These are phyloP conservation scores for Lysandra bellargus DNA, from an alignment of 2,888 invertebrate genomes.

Conservation along the genomic window DNA sequence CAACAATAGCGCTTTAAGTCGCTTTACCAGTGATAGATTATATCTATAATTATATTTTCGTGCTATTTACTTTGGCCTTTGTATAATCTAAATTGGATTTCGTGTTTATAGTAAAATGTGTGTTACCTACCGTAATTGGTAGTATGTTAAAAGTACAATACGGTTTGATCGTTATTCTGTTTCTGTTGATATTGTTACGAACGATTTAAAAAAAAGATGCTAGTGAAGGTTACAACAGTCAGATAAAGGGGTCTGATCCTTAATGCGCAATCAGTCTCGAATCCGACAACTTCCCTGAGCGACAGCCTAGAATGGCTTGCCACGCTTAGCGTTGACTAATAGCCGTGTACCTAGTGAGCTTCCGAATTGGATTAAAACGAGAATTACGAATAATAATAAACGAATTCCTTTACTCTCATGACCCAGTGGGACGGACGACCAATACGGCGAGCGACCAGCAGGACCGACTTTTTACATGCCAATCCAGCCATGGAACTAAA, in stretches of 20 bases:
- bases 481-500: too few relatives aligned
- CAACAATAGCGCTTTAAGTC: conserved; percentile 17
- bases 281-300: background rate
- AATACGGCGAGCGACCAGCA: too few relatives aligned
- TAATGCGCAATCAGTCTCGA: background rate
- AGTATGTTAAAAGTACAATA: background rate
- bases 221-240: background rate
- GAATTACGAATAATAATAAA: background rate
- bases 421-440: too few relatives aligned
- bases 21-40: conserved; percentile 2
- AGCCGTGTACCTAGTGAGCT: background rate
- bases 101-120: conserved; percentile 6
- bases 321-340: background rate
- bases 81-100: conserved; percentile 24
- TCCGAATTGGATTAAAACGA: background rate
- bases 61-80: conserved; percentile 19
- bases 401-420: too few relatives aligned
- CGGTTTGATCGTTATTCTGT: background rate
- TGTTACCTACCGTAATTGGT: background rate
- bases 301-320: background rate
- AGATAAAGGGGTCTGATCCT: background rate
- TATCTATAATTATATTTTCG: conserved; percentile 28
- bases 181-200: background rate
- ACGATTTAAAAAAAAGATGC: background rate
- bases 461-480: too few relatives aligned